Base-by-base conservation (phyloP, 2,797 vertebrate genomes). In the Enteromius fasciolatus region DNA sequence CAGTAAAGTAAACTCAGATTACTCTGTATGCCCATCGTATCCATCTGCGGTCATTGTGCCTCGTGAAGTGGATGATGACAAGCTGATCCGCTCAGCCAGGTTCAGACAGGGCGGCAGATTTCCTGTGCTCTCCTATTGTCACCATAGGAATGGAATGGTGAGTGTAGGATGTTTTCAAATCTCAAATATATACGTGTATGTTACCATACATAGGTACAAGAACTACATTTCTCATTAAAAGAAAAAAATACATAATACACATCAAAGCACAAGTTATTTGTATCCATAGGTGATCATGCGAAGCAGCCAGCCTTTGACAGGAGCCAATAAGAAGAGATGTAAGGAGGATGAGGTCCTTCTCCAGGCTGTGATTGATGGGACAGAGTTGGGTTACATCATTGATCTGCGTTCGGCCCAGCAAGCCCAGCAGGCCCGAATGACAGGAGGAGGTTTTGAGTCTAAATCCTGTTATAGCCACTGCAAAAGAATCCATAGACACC, bases 61-160 rank as follows among this genome's bases (percentile, higher is more conserved):
- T 0, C 88, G 84, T 0, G 82, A 64, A 0, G 83, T 93, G 17
- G 89, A 90, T 0, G 95, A 97, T 0, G 90, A 90, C 0, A n/a
- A 76, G 11, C 67, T 97, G 82, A 48, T 66, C 2, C 94, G 88
- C 36, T 90, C 90, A 0, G 95, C 96, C 46, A 90, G 89, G 31
- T 97, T 96, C 91, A 94, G 95, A 17, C 96, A 95, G 25, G 94
- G 95, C 0, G 95, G 96, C 2, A 91, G 96, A 48, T 97, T 97
- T 84, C 96, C 96, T 0, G 91, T 95, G 14, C 93, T 97, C 87
- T 95, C 95, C 91, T 96, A 96, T 87, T 94, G 94, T 88, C 96
- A 96, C 88, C 77, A 84, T 36, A 93, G 86, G 44, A 96, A 94
- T 0, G 88, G 95, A 87, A 95, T 89, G 73, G 96, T 97, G 91